Percentiles rank a stretch among this genome's conserved stretches.
Evolutionary conservation across 92 coral and sea anemone genomes (phyloP).

Genomic region (Epizoanthus rinbou): DNA sequence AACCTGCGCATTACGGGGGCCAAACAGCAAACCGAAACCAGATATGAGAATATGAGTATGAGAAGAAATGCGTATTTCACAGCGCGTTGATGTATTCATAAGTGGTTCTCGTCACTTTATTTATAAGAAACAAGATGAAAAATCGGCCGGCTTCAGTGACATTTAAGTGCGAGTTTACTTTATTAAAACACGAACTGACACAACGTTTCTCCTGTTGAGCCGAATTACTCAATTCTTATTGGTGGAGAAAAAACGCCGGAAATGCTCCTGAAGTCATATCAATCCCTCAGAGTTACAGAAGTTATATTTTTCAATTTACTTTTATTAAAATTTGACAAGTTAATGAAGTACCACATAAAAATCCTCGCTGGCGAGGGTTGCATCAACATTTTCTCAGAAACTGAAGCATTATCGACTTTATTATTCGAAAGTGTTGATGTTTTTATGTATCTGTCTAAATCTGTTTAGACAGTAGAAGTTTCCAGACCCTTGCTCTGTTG

Average conservation of each 20-base stretch:
- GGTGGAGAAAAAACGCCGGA: constrained; percentile 31
- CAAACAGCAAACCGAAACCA: too few species aligned
- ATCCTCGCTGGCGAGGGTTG: neutral
- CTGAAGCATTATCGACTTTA: too few species aligned
- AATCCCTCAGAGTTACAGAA: constrained; percentile 38
- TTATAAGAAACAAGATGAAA: neutral
- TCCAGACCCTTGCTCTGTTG: constrained; percentile 13
- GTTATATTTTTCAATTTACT: constrained; percentile 20
- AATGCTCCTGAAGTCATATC: constrained; percentile 25
- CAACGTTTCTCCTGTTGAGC: neutral
- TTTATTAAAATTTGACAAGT: constrained; percentile 7
- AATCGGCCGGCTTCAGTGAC: neutral
- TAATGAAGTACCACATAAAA: neutral
- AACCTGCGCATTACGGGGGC: too few species aligned
- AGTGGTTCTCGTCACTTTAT: too few species aligned
- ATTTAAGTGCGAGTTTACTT: constrained; percentile 24
- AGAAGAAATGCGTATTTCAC: too few species aligned
- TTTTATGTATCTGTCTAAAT: neutral
- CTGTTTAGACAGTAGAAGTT: constrained; percentile 34
- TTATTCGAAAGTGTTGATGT: too few species aligned
- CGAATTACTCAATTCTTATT: constrained; percentile 6
- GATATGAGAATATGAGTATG: too few species aligned
- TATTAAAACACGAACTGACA: constrained; percentile 6
- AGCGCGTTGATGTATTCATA: too few species aligned
- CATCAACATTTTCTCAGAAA: neutral